A percentile compares a stretch with the other conserved stretches of the same genome.
Evolutionary conservation across 2,797 vertebrate genomes (phyloP).

Genomic region (Eurystomus glaucurus): DNA sequence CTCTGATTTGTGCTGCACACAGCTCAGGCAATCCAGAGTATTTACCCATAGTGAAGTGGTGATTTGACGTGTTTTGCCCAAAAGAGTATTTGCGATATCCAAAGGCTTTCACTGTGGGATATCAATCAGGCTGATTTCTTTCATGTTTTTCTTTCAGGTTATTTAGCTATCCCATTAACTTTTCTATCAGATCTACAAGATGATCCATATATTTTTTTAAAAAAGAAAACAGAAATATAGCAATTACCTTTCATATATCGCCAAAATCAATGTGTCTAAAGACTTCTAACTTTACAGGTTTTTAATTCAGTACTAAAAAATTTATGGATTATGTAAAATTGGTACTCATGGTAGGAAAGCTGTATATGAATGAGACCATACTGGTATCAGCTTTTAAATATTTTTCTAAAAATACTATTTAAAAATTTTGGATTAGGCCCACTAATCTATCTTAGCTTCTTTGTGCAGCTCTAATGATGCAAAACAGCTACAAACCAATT

Average conservation of each 20-base stretch:
- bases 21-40: not conserved
- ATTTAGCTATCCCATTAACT: not conserved
- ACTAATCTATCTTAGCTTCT: not conserved
- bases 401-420: not conserved
- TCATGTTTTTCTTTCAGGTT: not conserved
- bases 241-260: not conserved
- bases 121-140: not conserved
- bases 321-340: not conserved
- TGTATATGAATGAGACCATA: not conserved
- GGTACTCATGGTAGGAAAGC: not conserved
- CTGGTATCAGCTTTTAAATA: not conserved
- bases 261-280: not conserved
- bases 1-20: not conserved
- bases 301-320: not conserved
- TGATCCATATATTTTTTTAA: not conserved
- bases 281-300: not conserved
- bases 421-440: not conserved
- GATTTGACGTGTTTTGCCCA: not conserved
- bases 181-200: not conserved
- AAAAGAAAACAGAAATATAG: not conserved
- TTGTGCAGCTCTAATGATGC: not conserved
- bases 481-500: constrained; percentile 33
- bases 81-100: not conserved
- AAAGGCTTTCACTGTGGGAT: not conserved
- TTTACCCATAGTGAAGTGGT: not conserved